These are phyloP conservation scores for Lysandra bellargus DNA, from an alignment of 2,888 invertebrate species.

Conservation along the genomic window DNA sequence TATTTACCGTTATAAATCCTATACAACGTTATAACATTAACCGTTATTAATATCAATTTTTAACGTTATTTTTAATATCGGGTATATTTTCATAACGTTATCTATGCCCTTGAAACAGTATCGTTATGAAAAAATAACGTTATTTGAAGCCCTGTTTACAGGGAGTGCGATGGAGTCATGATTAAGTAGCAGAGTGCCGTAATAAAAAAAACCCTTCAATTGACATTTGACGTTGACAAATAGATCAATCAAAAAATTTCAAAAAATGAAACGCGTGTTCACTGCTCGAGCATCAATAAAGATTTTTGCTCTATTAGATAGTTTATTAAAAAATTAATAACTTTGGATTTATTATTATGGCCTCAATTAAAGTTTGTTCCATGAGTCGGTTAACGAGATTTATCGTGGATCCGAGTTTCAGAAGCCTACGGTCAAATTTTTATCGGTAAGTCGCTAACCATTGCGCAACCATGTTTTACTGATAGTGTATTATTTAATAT, in stretches of 20 bases:
- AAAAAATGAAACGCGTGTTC: neutral
- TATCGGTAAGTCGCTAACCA: conserved; percentile 79
- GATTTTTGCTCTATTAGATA: neutral
- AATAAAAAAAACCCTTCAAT: neutral
- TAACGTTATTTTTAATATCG: no score
- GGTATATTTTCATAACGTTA: no score
- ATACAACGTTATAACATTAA: no score
- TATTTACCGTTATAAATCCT: no score
- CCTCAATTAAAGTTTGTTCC: conserved; percentile 74
- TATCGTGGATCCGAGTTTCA: conserved; percentile 69
- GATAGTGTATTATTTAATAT: conserved; percentile 33
- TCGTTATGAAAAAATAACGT: no score
- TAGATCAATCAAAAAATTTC: neutral
- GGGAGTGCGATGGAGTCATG: no score
- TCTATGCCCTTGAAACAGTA: no score
- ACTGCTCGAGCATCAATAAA: neutral
- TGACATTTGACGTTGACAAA: neutral
- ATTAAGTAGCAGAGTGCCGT: no score
- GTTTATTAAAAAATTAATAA: conserved; percentile 36
- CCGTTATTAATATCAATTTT: no score
- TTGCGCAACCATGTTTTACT: conserved; percentile 69
- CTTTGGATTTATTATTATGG: conserved; percentile 54
- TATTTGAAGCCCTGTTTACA: no score
- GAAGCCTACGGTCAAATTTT: conserved; percentile 62
- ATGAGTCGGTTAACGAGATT: conserved; percentile 72